Evolutionary conservation across 2,797 vertebrate species (phyloP).

Genomic region (Chromobotia macracanthus): DNA sequence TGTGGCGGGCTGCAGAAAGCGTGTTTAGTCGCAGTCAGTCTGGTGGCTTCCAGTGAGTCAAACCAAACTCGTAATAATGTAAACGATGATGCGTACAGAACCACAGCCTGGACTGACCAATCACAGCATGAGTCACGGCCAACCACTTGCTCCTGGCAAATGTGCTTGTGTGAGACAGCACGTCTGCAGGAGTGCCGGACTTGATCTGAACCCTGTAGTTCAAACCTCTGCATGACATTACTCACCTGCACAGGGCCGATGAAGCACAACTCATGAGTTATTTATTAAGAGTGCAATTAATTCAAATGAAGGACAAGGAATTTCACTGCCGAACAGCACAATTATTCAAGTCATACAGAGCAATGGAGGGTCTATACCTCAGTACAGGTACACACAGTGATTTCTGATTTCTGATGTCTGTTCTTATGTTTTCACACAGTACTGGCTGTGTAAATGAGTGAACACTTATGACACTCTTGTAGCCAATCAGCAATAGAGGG

Average conservation of each 20-base stretch:
- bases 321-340: too few species aligned
- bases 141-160: conserved; percentile 43
- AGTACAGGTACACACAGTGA: not conserved
- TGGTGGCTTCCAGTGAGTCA: conserved; percentile 20
- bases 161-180: conserved; percentile 14
- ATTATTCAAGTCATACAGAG: not conserved
- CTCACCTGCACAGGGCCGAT: not conserved
- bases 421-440: too few species aligned
- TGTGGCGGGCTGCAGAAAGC: not conserved
- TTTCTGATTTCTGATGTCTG: not conserved
- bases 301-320: too few species aligned
- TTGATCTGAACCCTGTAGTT: not conserved
- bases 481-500: too few species aligned
- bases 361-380: not conserved
- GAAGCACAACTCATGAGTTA: not conserved
- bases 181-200: conserved; percentile 38
- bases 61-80: conserved; percentile 14
- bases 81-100: conserved; percentile 11
- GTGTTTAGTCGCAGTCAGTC: conserved; percentile 42
- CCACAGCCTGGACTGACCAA: not conserved
- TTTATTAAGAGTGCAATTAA: not conserved
- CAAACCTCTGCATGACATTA: not conserved
- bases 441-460: too few species aligned
- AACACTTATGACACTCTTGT: too few species aligned
- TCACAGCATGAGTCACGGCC: conserved; percentile 43